Evolutionary conservation across 2,888 invertebrate species (phyloP).

Genomic region (Polydrusus cervinus): DNA sequence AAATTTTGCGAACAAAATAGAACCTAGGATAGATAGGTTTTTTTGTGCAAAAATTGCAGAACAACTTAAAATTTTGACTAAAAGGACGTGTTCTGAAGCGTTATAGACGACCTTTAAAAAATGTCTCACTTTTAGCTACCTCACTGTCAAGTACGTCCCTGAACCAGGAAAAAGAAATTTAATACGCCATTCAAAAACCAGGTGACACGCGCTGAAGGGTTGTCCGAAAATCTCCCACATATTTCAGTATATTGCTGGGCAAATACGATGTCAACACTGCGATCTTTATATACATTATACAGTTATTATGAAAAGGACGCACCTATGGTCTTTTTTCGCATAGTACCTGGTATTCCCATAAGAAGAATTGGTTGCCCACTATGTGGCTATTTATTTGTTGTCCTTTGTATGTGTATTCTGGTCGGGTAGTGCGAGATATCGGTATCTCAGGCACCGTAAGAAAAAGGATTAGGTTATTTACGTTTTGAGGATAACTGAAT

Average conservation of each 20-base stretch:
- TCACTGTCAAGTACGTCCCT: constrained; percentile 9
- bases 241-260: constrained; percentile 62
- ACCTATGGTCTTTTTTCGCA: constrained; percentile 28
- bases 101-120: too few relatives aligned
- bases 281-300: constrained; percentile 42
- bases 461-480: constrained; percentile 43
- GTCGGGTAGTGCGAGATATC: constrained; percentile 33
- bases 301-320: constrained; percentile 41
- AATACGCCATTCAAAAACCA: constrained; percentile 58
- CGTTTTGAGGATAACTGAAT: constrained; percentile 7
- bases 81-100: too few relatives aligned
- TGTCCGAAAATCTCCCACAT: constrained; percentile 60
- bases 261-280: constrained; percentile 64
- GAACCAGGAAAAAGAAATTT: constrained; percentile 37
- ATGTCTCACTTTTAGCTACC: too few relatives aligned
- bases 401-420: constrained; percentile 25
- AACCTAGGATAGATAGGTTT: too few relatives aligned
- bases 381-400: constrained; percentile 38
- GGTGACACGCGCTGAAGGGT: constrained; percentile 66
- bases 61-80: too few relatives aligned
- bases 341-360: constrained; percentile 38
- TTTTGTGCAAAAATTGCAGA: too few relatives aligned
- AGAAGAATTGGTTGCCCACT: constrained; percentile 35
- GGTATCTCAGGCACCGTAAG: constrained; percentile 43
- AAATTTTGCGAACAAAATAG: too few relatives aligned